These are phyloP conservation scores for Stegodyphus mimosarum DNA, from an alignment of 1,140 invertebrate species.

Conservation along the genomic window DNA sequence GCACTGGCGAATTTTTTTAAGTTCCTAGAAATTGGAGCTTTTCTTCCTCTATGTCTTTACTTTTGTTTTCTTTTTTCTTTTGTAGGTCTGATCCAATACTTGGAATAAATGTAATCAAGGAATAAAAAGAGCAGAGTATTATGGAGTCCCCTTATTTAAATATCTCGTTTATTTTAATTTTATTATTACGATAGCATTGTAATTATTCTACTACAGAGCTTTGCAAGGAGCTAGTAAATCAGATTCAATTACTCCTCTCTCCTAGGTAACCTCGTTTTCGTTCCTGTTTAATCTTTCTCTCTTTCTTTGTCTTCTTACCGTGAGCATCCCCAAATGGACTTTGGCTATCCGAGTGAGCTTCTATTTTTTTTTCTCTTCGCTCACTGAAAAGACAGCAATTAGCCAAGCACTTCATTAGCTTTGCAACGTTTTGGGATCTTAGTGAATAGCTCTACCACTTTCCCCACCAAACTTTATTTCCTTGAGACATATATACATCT, in stretches of 20 bases:
- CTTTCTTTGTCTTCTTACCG: neutral
- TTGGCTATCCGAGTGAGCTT: conserved; percentile 35
- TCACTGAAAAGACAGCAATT: conserved; percentile 56
- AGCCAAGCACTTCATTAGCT: conserved; percentile 57
- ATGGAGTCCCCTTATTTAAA: too few species aligned
- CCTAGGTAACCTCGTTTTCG: conserved; percentile 12
- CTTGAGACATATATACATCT: conserved; percentile 33
- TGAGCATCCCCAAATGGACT: conserved; percentile 47
- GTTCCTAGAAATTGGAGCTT: neutral
- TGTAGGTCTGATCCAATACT: neutral
- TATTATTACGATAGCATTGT: neutral
- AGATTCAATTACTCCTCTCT: conserved; percentile 39
- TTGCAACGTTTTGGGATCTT: conserved; percentile 40
- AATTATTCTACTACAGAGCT: conserved; percentile 36
- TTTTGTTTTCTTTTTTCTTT: neutral
- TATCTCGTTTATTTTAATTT: too few species aligned
- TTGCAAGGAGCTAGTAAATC: conserved; percentile 32
- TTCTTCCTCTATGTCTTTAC: neutral
- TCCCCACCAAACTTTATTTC: conserved; percentile 39
- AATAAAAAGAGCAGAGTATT: neutral
- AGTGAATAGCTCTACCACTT: conserved; percentile 38
- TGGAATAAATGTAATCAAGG: neutral
- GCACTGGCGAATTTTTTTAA: too few species aligned
- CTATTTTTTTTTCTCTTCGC: neutral
- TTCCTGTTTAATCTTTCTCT: neutral